Evolutionary conservation across 2,113 vertebrate species (phyloP).

Genomic region (Phyllostomus discolor): DNA sequence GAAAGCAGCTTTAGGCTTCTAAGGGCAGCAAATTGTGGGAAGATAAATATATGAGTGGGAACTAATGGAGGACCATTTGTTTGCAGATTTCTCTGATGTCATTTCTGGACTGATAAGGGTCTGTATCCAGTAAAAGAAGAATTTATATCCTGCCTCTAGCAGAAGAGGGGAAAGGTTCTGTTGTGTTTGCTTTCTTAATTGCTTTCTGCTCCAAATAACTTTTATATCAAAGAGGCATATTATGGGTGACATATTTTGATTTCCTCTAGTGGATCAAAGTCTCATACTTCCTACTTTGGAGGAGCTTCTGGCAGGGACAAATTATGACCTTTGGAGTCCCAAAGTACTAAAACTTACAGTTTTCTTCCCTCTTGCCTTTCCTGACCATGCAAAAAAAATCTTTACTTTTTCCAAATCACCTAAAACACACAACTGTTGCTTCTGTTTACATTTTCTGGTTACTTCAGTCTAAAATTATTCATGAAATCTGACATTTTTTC

Average conservation of each 20-base stretch:
- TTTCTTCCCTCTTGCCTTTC: not conserved
- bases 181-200: not conserved
- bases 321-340: not conserved
- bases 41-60: no score
- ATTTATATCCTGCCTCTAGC: not conserved
- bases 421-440: not conserved
- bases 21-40: not conserved
- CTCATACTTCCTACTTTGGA: not conserved
- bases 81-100: not conserved
- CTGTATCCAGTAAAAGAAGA: not conserved
- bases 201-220: not conserved
- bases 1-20: not conserved
- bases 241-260: not conserved
- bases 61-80: not conserved
- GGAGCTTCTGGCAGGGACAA: not conserved
- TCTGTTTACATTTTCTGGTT: not conserved
- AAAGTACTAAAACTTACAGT: not conserved
- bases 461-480: not conserved
- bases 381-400: not conserved
- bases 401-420: not conserved
- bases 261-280: not conserved
- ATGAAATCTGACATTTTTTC: not conserved
- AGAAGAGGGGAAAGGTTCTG: not conserved
- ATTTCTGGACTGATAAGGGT: not conserved
- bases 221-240: not conserved